These are phyloP conservation scores for Melanogrammus aeglefinus DNA, from an alignment of 2,797 vertebrate species.

Conservation along the genomic window DNA sequence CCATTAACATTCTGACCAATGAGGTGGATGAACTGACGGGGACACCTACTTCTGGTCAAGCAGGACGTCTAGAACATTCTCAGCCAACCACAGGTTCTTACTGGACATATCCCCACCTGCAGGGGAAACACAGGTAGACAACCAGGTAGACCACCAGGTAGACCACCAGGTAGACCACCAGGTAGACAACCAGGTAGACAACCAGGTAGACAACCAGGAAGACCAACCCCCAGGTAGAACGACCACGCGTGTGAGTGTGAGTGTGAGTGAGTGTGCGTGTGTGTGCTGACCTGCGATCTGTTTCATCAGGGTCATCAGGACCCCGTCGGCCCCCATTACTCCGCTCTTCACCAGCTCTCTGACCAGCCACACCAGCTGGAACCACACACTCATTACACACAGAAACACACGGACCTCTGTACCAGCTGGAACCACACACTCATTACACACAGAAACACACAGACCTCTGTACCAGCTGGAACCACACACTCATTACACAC, in stretches of 20 bases:
- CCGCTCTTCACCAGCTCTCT: slow-evolving; percentile 91
- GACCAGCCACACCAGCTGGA: slow-evolving; percentile 90
- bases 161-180: no score
- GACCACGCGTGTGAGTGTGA: no score
- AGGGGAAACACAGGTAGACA: neutral
- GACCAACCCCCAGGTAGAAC: no score
- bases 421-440: no score
- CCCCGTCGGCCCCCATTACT: slow-evolving; percentile 87
- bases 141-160: no score
- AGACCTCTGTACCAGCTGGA: no score
- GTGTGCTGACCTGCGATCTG: slow-evolving; percentile 86
- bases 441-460: no score
- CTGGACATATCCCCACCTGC: slow-evolving; percentile 88
- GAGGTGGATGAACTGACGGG: neutral
- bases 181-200: no score
- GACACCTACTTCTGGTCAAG: slow-evolving; percentile 84
- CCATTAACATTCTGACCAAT: neutral
- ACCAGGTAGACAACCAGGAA: no score
- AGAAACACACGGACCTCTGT: no score
- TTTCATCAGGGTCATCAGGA: slow-evolving; percentile 96
- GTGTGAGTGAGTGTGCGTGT: neutral
- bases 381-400: no score
- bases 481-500: no score
- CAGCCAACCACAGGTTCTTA: slow-evolving; percentile 93
- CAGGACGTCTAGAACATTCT: slow-evolving; percentile 89